Evolutionary conservation across 2,888 invertebrate genomes (phyloP).

Genomic region (Blera fallax): DNA sequence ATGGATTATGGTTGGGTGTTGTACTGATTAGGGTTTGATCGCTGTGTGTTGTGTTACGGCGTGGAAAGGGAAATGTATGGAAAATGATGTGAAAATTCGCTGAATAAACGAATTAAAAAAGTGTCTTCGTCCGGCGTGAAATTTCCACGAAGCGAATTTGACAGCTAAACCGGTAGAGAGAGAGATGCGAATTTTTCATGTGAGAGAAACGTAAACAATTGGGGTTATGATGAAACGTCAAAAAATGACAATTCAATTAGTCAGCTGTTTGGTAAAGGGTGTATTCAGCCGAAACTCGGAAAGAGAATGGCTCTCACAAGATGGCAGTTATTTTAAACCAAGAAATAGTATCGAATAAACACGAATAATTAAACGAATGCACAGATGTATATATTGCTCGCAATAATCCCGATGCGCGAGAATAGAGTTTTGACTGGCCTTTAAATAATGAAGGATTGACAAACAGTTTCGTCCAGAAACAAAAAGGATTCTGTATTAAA

Average conservation of each 20-base stretch:
- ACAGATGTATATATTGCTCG: too few species aligned
- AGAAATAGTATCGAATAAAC: too few species aligned
- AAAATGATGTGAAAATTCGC: constrained; percentile 46
- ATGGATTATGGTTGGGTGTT: background rate
- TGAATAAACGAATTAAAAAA: constrained; percentile 11
- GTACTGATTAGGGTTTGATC: background rate
- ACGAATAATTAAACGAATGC: too few species aligned
- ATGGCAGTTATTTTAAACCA: background rate
- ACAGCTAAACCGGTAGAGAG: constrained; percentile 56
- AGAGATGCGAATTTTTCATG: constrained; percentile 3
- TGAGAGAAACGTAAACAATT: constrained; percentile 46
- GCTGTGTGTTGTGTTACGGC: background rate
- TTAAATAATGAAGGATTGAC: too few species aligned
- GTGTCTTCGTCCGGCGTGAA: constrained; percentile 14
- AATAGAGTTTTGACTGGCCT: too few species aligned
- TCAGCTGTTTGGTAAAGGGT: constrained; percentile 42
- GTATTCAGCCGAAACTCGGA: constrained; percentile 20
- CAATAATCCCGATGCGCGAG: too few species aligned
- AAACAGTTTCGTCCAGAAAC: too few species aligned
- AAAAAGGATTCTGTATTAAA: too few species aligned
- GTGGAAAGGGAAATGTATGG: constrained; percentile 38
- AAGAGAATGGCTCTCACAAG: background rate
- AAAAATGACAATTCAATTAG: background rate
- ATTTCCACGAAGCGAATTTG: constrained; percentile 29
- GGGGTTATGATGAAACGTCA: constrained; percentile 28